phyloP scores from a whole-genome alignment of 1,140 invertebrate species.

The Atta cephalotes region DNA sequence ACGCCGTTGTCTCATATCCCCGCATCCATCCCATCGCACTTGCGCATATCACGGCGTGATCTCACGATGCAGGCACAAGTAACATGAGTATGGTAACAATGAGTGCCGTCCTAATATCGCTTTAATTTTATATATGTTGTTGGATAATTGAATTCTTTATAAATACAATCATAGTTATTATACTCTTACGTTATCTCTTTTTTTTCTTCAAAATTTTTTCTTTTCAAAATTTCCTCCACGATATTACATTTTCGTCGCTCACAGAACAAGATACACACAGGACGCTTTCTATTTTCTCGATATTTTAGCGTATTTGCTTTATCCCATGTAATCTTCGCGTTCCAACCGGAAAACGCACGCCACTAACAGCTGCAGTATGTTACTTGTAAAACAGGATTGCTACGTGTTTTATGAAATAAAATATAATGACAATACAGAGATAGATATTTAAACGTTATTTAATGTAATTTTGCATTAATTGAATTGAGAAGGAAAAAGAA shows the following conservation, averaged over 20 bases:
- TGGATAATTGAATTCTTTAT: neutral
- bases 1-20: constrained; percentile 30
- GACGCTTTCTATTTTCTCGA: constrained; percentile 14
- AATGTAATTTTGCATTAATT: neutral
- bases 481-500: neutral
- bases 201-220: neutral
- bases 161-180: neutral
- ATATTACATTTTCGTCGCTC: neutral
- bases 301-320: constrained; percentile 23
- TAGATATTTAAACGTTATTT: neutral
- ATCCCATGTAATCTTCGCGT: constrained; percentile 2
- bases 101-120: neutral
- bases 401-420: neutral
- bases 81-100: neutral
- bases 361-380: neutral
- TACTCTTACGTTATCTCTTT: neutral
- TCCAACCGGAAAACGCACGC: neutral
- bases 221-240: neutral
- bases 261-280: neutral
- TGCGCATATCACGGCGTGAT: constrained; percentile 9
- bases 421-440: neutral
- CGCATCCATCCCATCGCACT: neutral
- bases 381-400: neutral
- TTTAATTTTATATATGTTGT: constrained; percentile 35
- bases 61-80: neutral